These are phyloP conservation scores for Orthosia incerta DNA, from an alignment of 2,888 invertebrate species.

Conservation along the genomic window DNA sequence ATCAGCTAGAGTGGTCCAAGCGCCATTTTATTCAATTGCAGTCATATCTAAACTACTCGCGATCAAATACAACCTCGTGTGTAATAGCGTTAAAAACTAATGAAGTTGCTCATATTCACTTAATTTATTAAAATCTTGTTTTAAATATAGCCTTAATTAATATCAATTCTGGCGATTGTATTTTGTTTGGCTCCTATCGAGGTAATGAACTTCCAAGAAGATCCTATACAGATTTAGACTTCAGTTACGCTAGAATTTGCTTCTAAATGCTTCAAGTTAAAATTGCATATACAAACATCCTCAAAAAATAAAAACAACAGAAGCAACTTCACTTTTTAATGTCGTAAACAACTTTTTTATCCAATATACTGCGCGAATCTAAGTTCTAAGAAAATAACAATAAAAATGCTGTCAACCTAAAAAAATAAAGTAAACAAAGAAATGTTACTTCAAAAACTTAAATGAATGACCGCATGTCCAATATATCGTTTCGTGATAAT, in stretches of 20 bases:
- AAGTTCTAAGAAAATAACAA: not conserved
- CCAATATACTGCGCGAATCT: not conserved
- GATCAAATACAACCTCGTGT: slow-evolving; percentile 40
- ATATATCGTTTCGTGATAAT: slow-evolving; percentile 66
- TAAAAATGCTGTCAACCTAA: not conserved
- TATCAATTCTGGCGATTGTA: not conserved
- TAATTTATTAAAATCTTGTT: slow-evolving; percentile 29
- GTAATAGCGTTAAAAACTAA: slow-evolving; percentile 39
- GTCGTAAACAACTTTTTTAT: no score
- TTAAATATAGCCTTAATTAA: slow-evolving; percentile 20
- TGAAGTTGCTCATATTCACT: slow-evolving; percentile 22
- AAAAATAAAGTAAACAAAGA: not conserved
- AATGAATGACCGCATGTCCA: slow-evolving; percentile 49
- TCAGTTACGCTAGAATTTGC: slow-evolving; percentile 4
- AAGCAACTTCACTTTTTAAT: not conserved
- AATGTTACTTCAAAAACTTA: slow-evolving; percentile 39
- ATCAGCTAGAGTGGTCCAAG: slow-evolving; percentile 60
- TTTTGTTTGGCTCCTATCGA: slow-evolving; percentile 5
- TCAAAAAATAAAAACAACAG: not conserved
- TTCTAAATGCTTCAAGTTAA: slow-evolving; percentile 8
- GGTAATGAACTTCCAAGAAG: slow-evolving; percentile 5
- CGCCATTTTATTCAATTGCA: slow-evolving; percentile 61
- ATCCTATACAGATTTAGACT: not conserved
- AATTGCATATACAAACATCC: not conserved
- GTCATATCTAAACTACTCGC: slow-evolving; percentile 50